Evolutionary conservation across 2,113 vertebrate species (phyloP), one percentile per base, ranked within the genome.

Genomic region (Zeus faber): DNA sequence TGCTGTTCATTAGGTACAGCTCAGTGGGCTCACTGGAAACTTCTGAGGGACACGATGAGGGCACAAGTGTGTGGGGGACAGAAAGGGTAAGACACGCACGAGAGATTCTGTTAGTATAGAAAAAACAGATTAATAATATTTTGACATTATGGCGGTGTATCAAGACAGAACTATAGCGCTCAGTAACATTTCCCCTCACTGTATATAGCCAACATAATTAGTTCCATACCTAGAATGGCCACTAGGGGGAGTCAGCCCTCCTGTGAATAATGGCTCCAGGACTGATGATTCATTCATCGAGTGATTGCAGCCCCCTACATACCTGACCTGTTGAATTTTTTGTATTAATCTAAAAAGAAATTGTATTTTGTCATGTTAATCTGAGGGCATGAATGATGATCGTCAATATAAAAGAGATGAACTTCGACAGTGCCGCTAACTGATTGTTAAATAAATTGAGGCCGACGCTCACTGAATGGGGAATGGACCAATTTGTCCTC

Each of bases 201-300:
- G n/a, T n/a, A n/a, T n/a, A n/a, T n/a, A n/a, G n/a, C n/a, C n/a
- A n/a, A n/a, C n/a, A n/a, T n/a, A n/a, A n/a, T n/a, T n/a, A n/a
- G n/a, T n/a, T n/a, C n/a, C n/a, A 31, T 80, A 56, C 46, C 47
- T 47, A 8, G n/a, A 50, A 2, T 4, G 48, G 18, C 84, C 89
- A 88, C 88, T 72, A 61, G 87, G 83, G 79, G 89, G 87, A 80
- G 88, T 86, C 86, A 87, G 51, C 51, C 48, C 60, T 85, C 86
- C 76, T 74, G 70, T 49, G 49, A 71, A 60, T 49, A 20, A 62
- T 58, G 51, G 11, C 40, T 70, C 45, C 9, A 24, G 44, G 44
- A 23, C 25, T 48, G 5, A 2, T n/a, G 44, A 23, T 59, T 50
- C 39, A 54, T 40, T 67, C 56, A 45, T 61, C 43, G 5, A 44